Evolutionary conservation across 2,797 vertebrate species (phyloP), one percentile per base, ranked within the genome.

Genomic region (Poliocrania exsul): DNA sequence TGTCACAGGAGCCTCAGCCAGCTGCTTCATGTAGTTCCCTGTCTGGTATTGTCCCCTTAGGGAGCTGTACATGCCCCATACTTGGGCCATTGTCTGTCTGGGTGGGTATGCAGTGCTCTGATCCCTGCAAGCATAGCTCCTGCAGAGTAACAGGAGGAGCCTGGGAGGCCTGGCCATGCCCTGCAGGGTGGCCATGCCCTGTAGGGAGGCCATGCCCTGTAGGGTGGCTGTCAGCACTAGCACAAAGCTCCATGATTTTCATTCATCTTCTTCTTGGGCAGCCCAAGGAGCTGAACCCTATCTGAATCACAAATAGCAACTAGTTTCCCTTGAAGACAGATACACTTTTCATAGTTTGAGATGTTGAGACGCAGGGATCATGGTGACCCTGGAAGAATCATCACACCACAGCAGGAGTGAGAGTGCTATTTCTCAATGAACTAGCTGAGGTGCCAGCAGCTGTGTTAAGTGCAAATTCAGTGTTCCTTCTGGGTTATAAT

Each of bases 401-500:
- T 65, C 42, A 50, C 17, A 12, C 37, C 42, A 4, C 75, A 69
- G 61, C n/a, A 51, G 57, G 20, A 77, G 24, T 6, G 29, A 4
- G 46, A 81, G 28, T 38, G 54, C 64, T 51, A 6, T 72, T 78
- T 86, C 50, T 78, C 75, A 54, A 1, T 28, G 49, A 85, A 42
- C 20, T 54, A 49, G 18, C 47, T 44, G 66, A 73, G 61, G 57
- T 1, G 3, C 23, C 47, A 86, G 50, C 49, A 73, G 46, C 40
- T 60, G n/a, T 1, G 3, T 56, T n/a, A 69, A 85, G 75, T 78
- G 61, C 29, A 60, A 86, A 69, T 54, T 54, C 77, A 78, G 23
- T 64, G 25, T 26, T 82, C 16, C 40, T 72, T 77, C 54, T 82
- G 56, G 61, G 46, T 56, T 82, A 92, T 88, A 88, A 50, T 64